Evolutionary conservation across 2,888 invertebrate genomes (phyloP), one percentile per base, ranked within the genome.

Genomic region (Aspidiotus destructor): DNA sequence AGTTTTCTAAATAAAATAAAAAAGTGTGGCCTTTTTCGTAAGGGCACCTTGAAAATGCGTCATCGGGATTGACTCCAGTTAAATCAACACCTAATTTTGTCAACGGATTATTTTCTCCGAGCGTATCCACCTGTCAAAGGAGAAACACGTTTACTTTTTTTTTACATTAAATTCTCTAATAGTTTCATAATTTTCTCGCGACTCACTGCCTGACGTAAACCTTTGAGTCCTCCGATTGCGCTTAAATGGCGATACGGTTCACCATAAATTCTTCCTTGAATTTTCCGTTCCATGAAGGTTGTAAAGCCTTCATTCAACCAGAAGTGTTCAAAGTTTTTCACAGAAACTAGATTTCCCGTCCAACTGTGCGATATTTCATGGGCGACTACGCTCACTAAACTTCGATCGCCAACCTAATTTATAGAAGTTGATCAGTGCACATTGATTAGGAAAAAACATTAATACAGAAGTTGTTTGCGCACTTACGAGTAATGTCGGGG

Each of bases 241-340:
- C 85, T 82, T 76, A 96, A 93, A 76, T 96, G 92, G 69, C 93
- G 81, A 70, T 79, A 80, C 72, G 80, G 80, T 72, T 81, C 81
- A 1, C 84, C 84, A 72, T 84, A 81, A 75, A 96, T 80, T 41
- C 86, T 81, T 0, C 89, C 88, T 1, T 83, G 78, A 72, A 92
- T 89, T 79, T 94, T 95, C 55, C 92, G 81, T 79, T 97, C 95
- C 1, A 93, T 81, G 79, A 92, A 97, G 67, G 91, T 87, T 0
- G 97, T 97, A 77, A 92, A 92, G 0, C 96, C 96, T 79, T 97
- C 96, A 76, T 97, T 97, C 28, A 96, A 80, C 97, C 97, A 97
- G 79, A 97, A 97, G 77, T 97, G 92, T 77, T 96, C 93, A 76
- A 91, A 94, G 77, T 90, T 94, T 71, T 82, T 82, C 77, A 95